These are phyloP conservation scores for Donacobius atricapilla DNA, from an alignment of 2,113 vertebrate genomes.

Conservation along the genomic window DNA sequence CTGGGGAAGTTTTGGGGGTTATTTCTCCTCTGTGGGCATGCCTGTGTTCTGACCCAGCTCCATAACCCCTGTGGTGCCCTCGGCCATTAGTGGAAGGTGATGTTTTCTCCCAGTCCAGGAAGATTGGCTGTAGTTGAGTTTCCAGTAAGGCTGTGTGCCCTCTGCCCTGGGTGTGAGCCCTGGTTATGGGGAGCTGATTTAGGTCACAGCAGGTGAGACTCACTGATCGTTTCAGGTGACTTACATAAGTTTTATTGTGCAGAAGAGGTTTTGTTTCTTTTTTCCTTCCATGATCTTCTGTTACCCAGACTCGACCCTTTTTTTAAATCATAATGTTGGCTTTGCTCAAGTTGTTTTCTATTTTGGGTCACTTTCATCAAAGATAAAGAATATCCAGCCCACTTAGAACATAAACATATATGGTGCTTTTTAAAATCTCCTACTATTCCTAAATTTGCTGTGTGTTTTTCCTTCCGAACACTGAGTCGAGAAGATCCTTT, in stretches of 20 bases:
- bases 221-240: not conserved
- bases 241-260: not conserved
- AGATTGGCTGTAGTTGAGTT: not conserved
- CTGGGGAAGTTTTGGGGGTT: not conserved
- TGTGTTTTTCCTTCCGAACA: not conserved
- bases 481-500: not conserved
- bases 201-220: not conserved
- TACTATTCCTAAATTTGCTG: not conserved
- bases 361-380: not conserved
- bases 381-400: not conserved
- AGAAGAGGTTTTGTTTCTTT: not conserved
- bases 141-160: not conserved
- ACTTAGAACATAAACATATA: not conserved
- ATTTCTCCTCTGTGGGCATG: not conserved
- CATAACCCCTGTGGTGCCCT: not conserved
- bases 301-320: not conserved
- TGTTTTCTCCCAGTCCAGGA: not conserved
- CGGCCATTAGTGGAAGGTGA: rapidly evolving
- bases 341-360: not conserved
- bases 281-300: not conserved
- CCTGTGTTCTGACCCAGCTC: not conserved
- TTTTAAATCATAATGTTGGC: not conserved
- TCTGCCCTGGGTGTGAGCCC: not conserved
- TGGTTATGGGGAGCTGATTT: not conserved
- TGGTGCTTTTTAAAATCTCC: rapidly evolving